phyloP scores from a whole-genome alignment of 2,113 vertebrate genomes.

The Crotalus tigris region DNA sequence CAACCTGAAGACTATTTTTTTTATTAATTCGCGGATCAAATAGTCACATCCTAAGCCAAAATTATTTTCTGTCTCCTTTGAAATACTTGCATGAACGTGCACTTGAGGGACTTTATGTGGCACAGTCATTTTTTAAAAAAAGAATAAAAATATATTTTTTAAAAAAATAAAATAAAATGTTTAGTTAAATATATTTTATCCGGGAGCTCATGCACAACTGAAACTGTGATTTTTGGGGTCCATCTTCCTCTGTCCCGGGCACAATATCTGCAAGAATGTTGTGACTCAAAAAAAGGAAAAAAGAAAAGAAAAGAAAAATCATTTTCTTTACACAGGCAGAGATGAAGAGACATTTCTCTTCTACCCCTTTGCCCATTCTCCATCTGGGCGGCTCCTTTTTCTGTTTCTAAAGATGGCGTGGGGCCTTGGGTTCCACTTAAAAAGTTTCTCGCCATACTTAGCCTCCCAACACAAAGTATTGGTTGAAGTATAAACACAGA shows the following conservation, averaged over 20 bases:
- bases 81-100: not conserved
- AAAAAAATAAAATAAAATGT: not conserved
- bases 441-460: constrained; percentile 84
- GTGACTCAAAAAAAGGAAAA: not conserved
- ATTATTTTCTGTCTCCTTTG: not conserved
- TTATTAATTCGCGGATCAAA: not conserved
- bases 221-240: constrained; percentile 22
- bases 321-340: constrained; percentile 55
- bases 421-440: constrained; percentile 90
- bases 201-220: fast-evolving
- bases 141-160: not conserved
- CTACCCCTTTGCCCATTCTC: constrained; percentile 66
- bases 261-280: constrained; percentile 46
- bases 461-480: constrained; percentile 92
- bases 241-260: constrained; percentile 27
- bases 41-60: not conserved
- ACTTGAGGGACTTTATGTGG: not conserved
- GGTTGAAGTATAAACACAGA: constrained; percentile 94
- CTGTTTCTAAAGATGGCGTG: constrained; percentile 80
- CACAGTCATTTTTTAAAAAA: not conserved
- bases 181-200: not conserved
- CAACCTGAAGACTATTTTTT: not conserved
- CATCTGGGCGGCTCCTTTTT: constrained; percentile 77
- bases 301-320: constrained; percentile 16
- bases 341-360: constrained; percentile 74